A percentile compares a stretch with the other conserved stretches of the same genome.
Conservation (phyloP, 35 echinoderm and acorn worm genomes). For the Eucidaris tribuloides region DNA sequence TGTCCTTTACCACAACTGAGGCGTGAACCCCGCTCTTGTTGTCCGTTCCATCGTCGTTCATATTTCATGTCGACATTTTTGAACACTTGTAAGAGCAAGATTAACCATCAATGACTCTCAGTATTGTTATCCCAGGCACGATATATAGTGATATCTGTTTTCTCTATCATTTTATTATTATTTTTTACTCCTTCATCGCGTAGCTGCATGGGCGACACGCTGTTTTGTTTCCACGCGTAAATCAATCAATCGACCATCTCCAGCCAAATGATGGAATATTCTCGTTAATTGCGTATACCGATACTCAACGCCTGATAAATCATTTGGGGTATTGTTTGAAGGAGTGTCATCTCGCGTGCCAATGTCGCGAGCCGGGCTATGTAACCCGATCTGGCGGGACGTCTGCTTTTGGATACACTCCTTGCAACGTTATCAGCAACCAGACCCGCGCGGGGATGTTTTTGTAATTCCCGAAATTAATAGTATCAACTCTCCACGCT, state of each 20-base stretch:
- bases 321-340: not conserved
- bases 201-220: not conserved
- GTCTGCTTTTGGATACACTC: not conserved
- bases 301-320: slow-evolving; percentile 23
- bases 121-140: not conserved
- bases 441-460: not conserved
- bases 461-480: slow-evolving; percentile 21
- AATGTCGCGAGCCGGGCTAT: not conserved
- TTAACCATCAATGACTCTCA: not conserved
- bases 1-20: not conserved
- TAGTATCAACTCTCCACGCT: slow-evolving; percentile 29
- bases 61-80: not conserved
- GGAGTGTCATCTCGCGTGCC: slow-evolving; percentile 9
- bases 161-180: not conserved
- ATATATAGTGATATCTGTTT: not conserved
- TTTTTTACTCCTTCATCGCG: not conserved
- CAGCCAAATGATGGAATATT: slow-evolving; percentile 24
- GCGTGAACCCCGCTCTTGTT: not conserved
- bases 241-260: slow-evolving; percentile 19
- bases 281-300: slow-evolving; percentile 33
- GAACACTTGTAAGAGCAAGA: not conserved
- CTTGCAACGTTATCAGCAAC: not conserved
- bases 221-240: not conserved
- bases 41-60: not conserved
- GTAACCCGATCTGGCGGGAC: not conserved